phyloP scores from a whole-genome alignment of 1,140 invertebrate species.

The Caenorhabditis brenneri region DNA sequence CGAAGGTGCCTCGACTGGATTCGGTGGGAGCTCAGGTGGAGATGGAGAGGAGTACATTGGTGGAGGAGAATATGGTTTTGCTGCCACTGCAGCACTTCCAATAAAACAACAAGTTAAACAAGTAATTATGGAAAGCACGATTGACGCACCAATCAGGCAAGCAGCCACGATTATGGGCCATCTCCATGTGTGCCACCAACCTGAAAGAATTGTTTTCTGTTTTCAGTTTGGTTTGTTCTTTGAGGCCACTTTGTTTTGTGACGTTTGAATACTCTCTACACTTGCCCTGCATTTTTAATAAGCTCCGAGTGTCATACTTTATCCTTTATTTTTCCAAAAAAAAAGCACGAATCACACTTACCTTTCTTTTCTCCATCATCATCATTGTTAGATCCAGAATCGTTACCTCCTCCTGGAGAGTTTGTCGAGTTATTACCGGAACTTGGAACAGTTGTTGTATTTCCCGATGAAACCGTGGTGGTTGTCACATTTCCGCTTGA shows the following conservation, averaged over 20 bases:
- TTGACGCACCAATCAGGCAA: not conserved
- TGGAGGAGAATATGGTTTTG: slow-evolving; percentile 17
- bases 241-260: not conserved
- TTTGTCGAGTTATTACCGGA: not conserved
- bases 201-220: not conserved
- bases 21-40: not conserved
- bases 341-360: not conserved
- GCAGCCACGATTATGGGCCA: not conserved
- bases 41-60: slow-evolving; percentile 20
- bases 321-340: not conserved
- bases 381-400: not conserved
- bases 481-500: slow-evolving; percentile 7
- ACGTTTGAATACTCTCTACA: not conserved
- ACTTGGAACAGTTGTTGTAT: not conserved
- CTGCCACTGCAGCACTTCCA: slow-evolving; percentile 3
- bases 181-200: slow-evolving; percentile 24
- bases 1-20: not conserved
- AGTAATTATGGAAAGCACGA: not conserved
- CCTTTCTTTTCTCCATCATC: not conserved
- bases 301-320: not conserved
- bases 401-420: not conserved
- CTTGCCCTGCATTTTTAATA: not conserved
- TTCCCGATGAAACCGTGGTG: not conserved
- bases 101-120: slow-evolving; percentile 18
- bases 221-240: too few species aligned